Percentiles rank a stretch among this genome's conserved stretches.
These are phyloP conservation scores for Pseudomyrmex cubaensis DNA, from an alignment of 1,140 invertebrate genomes.

Conservation along the genomic window DNA sequence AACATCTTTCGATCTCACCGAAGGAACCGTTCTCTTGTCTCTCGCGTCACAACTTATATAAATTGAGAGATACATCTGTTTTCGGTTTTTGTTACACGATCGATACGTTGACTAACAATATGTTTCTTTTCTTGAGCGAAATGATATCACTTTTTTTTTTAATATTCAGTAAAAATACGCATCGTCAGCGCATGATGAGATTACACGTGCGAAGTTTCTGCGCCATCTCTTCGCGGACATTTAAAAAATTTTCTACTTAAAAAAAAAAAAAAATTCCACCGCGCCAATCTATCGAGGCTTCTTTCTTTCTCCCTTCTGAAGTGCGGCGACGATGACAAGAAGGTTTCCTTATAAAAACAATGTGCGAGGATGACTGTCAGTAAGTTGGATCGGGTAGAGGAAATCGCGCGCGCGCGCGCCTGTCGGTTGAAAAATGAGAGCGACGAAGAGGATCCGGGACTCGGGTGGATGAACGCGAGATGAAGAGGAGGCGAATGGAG, in stretches of 20 bases:
- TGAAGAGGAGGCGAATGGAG: conserved; percentile 17
- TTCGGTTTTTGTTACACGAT: not conserved
- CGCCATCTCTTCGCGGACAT: not conserved
- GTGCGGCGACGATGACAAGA: conserved; percentile 75
- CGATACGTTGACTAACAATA: not conserved
- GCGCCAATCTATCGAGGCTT: conserved; percentile 40
- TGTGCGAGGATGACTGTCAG: conserved; percentile 80
- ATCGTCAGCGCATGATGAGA: too few relatives aligned
- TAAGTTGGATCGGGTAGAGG: conserved; percentile 65
- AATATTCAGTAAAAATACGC: too few relatives aligned
- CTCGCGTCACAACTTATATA: too few relatives aligned
- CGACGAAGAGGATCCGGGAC: conserved; percentile 32
- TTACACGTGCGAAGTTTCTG: not conserved
- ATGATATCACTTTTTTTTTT: not conserved
- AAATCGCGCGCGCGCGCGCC: conserved; percentile 70
- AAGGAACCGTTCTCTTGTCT: too few relatives aligned
- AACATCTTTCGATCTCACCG: not conserved
- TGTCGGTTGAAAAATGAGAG: conserved; percentile 67
- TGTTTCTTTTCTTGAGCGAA: not conserved
- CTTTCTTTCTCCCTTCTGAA: conserved; percentile 29
- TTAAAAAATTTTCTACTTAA: conserved; percentile 54
- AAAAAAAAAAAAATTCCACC: not conserved
- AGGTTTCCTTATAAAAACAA: conserved; percentile 83
- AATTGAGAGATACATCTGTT: not conserved
- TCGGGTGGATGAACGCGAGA: conserved; percentile 11